Base-by-base conservation (phyloP, 2,797 vertebrate species). In the Arremon brunneinucha region DNA sequence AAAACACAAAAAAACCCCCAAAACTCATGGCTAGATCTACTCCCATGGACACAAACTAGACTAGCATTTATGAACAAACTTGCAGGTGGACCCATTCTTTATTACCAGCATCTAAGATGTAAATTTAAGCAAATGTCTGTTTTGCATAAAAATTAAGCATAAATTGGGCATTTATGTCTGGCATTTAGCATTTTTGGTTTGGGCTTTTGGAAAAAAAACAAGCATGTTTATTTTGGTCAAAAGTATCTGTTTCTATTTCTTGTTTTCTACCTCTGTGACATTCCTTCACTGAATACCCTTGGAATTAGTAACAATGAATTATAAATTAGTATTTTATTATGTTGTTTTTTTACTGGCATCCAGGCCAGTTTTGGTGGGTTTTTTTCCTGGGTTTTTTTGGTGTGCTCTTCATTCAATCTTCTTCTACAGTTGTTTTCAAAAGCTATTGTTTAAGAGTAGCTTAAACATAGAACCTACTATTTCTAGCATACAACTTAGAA, bases 281-380 rank as follows among this genome's bases (percentile, higher is more conserved):
- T 44, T 72, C 32, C 24, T 46, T 44, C 44, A 60, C 15, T 71
- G 13, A 14, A 59, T 50, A 59, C 6, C 6, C 37, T 30, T 41
- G 20, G 28, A 65, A 59, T 63, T 47, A 81, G 11, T 19, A 57
- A 63, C 8, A 60, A 27, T 14, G 3, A 72, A 37, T 28, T 28
- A 60, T 20, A 68, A 53, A 53, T 76, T 39, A 76, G 3, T 49
- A 71, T 71, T 76, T 32, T 28, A 12, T 35, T 26, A 15, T 7
- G 9, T 12, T 69, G 8, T 55, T 82, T 83, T 70, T 32, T 71
- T 37, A 62, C 14, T 39, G 26, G 7, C 19, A 57, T 41, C 53
- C 43, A 50, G n/a, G 19, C 4, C 8, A 50, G 5, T 27, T 11
- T 37, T 24, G 11, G 24, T 44, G 49, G 26, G 0, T 0, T 13